A percentile compares a stretch with the other conserved stretches of the same genome.
Conservation (phyloP, 64 coral and sea anemone genomes). For the Montipora capricornis region DNA sequence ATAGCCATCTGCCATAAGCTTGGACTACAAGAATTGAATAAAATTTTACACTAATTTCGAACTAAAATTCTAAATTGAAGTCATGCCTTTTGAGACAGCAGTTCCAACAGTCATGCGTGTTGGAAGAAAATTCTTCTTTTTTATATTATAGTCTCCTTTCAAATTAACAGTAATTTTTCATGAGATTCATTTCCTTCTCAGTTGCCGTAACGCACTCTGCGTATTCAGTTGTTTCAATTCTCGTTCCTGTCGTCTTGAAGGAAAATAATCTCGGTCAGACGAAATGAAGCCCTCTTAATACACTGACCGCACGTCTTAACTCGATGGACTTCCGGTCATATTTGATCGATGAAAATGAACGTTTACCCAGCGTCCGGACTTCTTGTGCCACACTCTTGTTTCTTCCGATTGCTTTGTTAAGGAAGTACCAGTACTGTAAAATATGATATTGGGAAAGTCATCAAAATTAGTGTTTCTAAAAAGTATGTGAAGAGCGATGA, state of each 20-base stretch:
- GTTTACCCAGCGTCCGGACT: conserved; percentile 87
- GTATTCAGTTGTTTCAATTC: not conserved
- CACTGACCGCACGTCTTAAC: not conserved
- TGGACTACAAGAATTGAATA: not conserved
- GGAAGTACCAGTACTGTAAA: conserved; percentile 60
- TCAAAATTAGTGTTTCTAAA: not conserved
- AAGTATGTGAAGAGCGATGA: not conserved
- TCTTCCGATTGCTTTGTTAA: conserved; percentile 84
- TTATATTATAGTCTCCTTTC: not conserved
- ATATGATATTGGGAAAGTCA: not conserved
- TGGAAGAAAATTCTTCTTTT: not conserved
- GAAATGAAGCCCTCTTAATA: not conserved
- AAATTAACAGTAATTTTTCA: not conserved
- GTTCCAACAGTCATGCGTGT: not conserved
- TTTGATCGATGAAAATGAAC: conserved; percentile 85
- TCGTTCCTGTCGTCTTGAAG: not conserved
- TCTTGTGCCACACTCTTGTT: conserved; percentile 96
- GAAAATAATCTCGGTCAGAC: not conserved
- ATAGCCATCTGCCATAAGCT: not conserved
- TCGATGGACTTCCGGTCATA: not conserved
- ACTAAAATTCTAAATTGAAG: not conserved
- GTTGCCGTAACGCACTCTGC: not conserved
- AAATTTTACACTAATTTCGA: no score
- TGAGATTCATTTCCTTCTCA: not conserved
- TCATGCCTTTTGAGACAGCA: not conserved